Evolutionary conservation across 2,888 invertebrate genomes (phyloP), one percentile per base, ranked within the genome.

Genomic region (Boloria euphrosyne): DNA sequence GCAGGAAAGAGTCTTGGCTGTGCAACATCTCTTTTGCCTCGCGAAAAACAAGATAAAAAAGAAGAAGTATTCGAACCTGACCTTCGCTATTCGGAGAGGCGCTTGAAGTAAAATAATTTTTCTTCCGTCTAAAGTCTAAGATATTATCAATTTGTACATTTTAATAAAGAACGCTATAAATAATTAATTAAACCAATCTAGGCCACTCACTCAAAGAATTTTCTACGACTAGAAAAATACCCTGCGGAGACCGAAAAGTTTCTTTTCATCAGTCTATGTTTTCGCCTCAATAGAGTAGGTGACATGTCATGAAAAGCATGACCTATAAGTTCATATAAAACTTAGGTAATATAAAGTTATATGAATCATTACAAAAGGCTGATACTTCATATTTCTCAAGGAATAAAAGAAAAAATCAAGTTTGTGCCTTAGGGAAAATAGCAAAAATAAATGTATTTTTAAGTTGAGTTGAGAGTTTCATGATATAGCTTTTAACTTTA

Each of bases 291-390:
- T 57, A 63, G 63, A 57, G 57, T 50, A 27, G 57, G n/a, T 27
- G 14, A 44, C 55, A 46, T 16, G 44, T 31, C 50, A 50, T 57
- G 57, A 63, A 63, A 63, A 51, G 57, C 44, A 50, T 57, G 63
- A 63, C 63, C 63, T 57, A 57, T 54, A 62, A 57, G 46, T 46
- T 57, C 57, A 57, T 57, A 46, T 63, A 46, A 63, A 57, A 63
- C 63, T 63, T 51, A 57, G 55, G 27, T 43, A 47, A 63, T 55
- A 63, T 55, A 38, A 62, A 53, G 46, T 47, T 46, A 53, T 62
- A 49, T 38, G 50, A 55, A 27, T 27, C 27, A 57, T 46, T 57
- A 46, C 27, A 57, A 57, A 57, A 57, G 46, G 27, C 57, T 57
- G 46, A 16, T 46, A 46, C 27, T 57, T 16, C 22, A 57, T 57